Percentiles rank a stretch among this genome's conserved stretches.
phyloP scores from a whole-genome alignment of 2,113 vertebrate genomes.

The Ovibos moschatus region DNA sequence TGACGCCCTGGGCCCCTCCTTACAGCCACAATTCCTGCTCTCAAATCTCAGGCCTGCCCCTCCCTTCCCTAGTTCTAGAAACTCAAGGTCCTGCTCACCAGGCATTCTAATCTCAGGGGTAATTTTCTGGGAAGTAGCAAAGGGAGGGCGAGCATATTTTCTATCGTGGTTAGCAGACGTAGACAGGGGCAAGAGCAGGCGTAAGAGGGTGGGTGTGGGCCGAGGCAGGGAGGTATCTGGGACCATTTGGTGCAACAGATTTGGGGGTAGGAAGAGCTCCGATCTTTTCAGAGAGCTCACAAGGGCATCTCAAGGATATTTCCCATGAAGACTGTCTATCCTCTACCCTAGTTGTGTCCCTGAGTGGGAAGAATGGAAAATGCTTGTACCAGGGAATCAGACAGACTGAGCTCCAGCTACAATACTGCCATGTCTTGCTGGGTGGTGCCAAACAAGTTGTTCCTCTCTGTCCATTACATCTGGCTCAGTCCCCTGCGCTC shows the following conservation, averaged over 20 bases:
- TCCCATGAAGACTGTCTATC: neutral
- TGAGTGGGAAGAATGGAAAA: neutral
- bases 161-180: neutral
- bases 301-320: neutral
- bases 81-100: neutral
- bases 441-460: neutral
- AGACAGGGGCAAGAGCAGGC: neutral
- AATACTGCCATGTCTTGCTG: neutral
- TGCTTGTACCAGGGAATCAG: neutral
- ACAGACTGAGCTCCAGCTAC: neutral
- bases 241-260: neutral
- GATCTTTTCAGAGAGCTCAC: neutral
- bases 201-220: neutral
- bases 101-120: neutral
- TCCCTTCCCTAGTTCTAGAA: neutral
- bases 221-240: neutral
- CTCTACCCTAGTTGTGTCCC: neutral
- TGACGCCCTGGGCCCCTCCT: neutral
- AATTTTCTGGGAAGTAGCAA: constrained; percentile 5
- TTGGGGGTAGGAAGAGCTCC: neutral
- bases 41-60: neutral
- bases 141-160: neutral
- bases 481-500: neutral
- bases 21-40: neutral
- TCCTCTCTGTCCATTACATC: neutral